A percentile compares a stretch with the other conserved stretches of the same genome.
Conservation (phyloP, 1,140 invertebrate species). For the Drosophila sechellia region DNA sequence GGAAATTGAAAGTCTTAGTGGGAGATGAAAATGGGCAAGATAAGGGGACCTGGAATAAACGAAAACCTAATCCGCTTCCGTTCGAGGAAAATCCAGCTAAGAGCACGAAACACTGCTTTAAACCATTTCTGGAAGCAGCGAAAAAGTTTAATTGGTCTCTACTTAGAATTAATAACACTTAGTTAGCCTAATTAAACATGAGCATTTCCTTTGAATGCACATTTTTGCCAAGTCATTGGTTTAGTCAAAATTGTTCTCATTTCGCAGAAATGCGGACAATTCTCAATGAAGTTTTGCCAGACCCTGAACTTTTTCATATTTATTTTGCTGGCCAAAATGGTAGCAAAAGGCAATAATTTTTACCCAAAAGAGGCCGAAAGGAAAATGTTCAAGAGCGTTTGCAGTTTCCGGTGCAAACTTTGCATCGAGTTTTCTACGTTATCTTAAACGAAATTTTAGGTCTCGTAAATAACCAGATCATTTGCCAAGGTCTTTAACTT, state of each 20-base stretch:
- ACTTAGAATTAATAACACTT: not conserved
- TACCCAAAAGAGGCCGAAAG: conserved; percentile 19
- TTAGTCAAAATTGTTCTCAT: conserved; percentile 1
- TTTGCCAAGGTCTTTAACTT: conserved; percentile 45
- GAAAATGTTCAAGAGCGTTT: conserved; percentile 36
- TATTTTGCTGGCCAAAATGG: conserved; percentile 20
- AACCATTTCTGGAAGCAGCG: not conserved
- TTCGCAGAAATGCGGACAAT: conserved; percentile 16
- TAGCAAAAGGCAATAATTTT: conserved; percentile 35
- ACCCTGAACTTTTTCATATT: conserved; percentile 31
- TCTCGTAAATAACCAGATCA: conserved; percentile 47
- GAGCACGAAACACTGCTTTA: not conserved
- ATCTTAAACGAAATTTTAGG: conserved; percentile 29
- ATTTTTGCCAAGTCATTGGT: conserved; percentile 3
- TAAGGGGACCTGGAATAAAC: conserved; percentile 16
- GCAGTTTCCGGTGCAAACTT: conserved; percentile 24
- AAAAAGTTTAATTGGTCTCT: too few species aligned
- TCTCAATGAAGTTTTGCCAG: conserved; percentile 33
- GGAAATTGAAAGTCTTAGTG: conserved; percentile 25
- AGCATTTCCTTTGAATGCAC: not conserved
- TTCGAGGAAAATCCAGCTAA: not conserved
- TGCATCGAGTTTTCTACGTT: conserved; percentile 35
- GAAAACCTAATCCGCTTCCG: conserved; percentile 5
- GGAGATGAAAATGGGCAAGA: conserved; percentile 4
- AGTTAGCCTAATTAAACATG: not conserved